Evolutionary conservation across 2,888 invertebrate genomes (phyloP), one percentile per base, ranked within the genome.

Genomic region (Muscina levida): DNA sequence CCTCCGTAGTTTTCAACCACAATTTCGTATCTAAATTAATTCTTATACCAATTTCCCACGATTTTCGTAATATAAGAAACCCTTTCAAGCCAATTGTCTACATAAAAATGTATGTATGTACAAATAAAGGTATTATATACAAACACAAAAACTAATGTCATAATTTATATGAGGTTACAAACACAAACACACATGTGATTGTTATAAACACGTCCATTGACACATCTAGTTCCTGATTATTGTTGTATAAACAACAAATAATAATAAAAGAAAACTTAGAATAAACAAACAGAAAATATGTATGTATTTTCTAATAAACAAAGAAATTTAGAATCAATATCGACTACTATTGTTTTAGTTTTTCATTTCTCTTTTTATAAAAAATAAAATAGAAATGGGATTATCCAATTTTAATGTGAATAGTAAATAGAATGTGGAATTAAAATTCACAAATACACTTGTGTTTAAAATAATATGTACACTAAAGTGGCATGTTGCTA

Each of bases 231-330:
- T 37, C n/a, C 62, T 13, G 42, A 42, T 62, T 42, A 62, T 62
- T 62, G 62, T 42, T 62, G 39, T 42, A 42, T 62, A 62, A 62
- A 62, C 62, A 62, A 62, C 62, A 62, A 62, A 62, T 62, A 62
- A 22, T 39, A 17, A 59, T 13, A 42, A 42, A 62, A 13, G 42
- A 19, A 39, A 42, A 62, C 22, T 22, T 42, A 22, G 42, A 62
- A 62, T 62, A 62, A 62, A 62, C 62, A 62, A 42, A 62, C n/a
- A 17, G 5, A 31, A 57, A 31, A 57, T 2, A 31, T 17, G 13
- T 39, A 15, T 17, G 13, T 39, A 15, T 6, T 13, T 62, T 62
- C 62, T 62, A 62, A 62, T 62, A 62, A 57, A 62, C 62, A 62
- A 62, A 62, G 22, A 42, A 22, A 62, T 42, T 42, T 22, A 62